phyloP scores from a whole-genome alignment of 1,140 invertebrate species.

The Schmidtea mediterranea region DNA sequence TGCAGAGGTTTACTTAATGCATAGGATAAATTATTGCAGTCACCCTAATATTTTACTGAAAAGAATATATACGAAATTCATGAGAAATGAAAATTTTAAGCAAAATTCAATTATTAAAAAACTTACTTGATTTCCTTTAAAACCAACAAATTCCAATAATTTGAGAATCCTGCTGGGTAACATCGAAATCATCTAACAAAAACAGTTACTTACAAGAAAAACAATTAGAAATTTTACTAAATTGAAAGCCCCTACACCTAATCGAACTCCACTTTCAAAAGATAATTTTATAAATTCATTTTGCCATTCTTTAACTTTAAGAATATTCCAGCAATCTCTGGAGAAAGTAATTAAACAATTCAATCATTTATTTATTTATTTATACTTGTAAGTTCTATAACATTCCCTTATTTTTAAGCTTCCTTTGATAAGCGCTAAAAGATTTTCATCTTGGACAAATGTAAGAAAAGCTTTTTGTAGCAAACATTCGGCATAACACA shows the following conservation, averaged over 20 bases:
- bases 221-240: slow-evolving; percentile 4
- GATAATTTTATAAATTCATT: background rate
- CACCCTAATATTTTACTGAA: too few relatives aligned
- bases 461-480: slow-evolving; percentile 58
- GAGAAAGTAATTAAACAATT: background rate
- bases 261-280: background rate
- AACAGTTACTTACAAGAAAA: slow-evolving; percentile 4
- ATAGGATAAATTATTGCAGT: too few relatives aligned
- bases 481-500: slow-evolving; percentile 68
- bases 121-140: too few relatives aligned
- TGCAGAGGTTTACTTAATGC: too few relatives aligned
- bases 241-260: background rate
- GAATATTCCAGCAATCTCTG: background rate
- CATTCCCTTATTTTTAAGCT: slow-evolving; percentile 69
- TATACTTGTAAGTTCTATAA: slow-evolving; percentile 68
- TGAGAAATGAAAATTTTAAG: too few relatives aligned
- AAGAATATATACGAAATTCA: too few relatives aligned
- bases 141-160: too few relatives aligned
- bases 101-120: too few relatives aligned
- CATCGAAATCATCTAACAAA: background rate
- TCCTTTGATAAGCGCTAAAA: slow-evolving; percentile 68
- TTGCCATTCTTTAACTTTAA: background rate
- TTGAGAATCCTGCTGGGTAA: too few relatives aligned
- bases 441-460: slow-evolving; percentile 72
- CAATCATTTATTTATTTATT: slow-evolving; percentile 5